These are phyloP conservation scores for Taeniopygia guttata DNA, from an alignment of 2,797 vertebrate genomes.

Conservation along the genomic window DNA sequence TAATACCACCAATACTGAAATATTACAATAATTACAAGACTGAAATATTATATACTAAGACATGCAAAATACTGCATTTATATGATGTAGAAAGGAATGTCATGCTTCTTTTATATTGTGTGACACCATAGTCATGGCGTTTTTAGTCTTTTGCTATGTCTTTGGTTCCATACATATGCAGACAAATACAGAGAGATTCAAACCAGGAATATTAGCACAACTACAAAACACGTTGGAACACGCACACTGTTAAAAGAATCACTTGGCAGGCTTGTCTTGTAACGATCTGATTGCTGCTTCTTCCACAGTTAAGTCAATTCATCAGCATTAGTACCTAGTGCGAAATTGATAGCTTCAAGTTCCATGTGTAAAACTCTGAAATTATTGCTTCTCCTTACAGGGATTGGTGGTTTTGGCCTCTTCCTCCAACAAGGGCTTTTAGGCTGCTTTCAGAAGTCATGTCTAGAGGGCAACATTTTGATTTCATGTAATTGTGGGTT, in stretches of 20 bases:
- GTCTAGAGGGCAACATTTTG: neutral
- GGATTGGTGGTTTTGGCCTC: neutral
- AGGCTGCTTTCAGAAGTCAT: neutral
- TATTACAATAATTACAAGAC: no score
- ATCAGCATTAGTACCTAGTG: neutral
- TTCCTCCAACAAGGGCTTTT: neutral
- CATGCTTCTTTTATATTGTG: neutral
- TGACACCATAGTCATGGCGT: rapidly evolving
- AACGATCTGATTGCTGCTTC: neutral
- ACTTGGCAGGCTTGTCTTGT: neutral
- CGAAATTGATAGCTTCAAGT: neutral
- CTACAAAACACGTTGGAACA: neutral
- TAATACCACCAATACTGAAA: neutral
- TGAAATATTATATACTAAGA: no score
- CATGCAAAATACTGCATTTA: neutral
- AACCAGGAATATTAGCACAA: neutral
- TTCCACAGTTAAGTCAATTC: neutral
- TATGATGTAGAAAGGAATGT: neutral
- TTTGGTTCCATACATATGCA: neutral
- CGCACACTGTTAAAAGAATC: neutral
- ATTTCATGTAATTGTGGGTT: neutral
- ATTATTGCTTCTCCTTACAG: neutral
- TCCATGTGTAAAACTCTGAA: neutral
- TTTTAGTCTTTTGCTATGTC: neutral
- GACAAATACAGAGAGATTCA: neutral